phyloP scores from a whole-genome alignment of 1,140 invertebrate species.

The Saxidomus purpurata region DNA sequence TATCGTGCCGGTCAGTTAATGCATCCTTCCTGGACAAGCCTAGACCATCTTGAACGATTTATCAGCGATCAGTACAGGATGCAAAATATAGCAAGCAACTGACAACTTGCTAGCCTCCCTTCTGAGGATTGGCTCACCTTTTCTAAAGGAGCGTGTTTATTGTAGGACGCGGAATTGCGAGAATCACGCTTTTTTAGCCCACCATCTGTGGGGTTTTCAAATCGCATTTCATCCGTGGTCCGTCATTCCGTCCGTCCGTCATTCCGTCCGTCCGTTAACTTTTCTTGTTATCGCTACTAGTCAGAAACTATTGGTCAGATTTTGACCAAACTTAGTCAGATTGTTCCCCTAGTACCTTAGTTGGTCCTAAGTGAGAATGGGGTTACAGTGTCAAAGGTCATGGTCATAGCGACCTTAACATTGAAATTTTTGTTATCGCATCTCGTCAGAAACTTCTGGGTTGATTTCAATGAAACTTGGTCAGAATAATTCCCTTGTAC shows the following conservation, averaged over 20 bases:
- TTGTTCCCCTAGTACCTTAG: background rate
- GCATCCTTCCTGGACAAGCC: no score
- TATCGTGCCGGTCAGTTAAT: no score
- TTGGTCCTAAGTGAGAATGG: background rate
- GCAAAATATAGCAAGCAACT: no score
- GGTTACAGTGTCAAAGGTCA: background rate
- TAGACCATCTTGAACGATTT: no score
- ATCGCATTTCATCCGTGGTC: background rate
- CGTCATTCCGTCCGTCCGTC: background rate
- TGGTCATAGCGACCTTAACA: background rate
- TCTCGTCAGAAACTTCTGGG: background rate
- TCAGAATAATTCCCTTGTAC: background rate
- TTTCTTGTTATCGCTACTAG: background rate
- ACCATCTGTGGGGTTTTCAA: background rate
- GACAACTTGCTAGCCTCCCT: no score
- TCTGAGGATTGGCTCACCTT: no score
- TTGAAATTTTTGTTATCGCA: background rate
- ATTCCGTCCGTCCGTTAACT: background rate
- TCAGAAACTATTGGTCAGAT: background rate
- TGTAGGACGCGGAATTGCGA: no score
- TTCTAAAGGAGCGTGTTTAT: no score
- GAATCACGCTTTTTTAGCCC: conserved; percentile 2
- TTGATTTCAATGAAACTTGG: background rate
- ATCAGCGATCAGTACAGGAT: no score
- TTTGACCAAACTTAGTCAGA: background rate